A percentile compares a stretch with the other conserved stretches of the same genome.
phyloP scores from a whole-genome alignment of 2,113 vertebrate genomes.

The Bungarus multicinctus region DNA sequence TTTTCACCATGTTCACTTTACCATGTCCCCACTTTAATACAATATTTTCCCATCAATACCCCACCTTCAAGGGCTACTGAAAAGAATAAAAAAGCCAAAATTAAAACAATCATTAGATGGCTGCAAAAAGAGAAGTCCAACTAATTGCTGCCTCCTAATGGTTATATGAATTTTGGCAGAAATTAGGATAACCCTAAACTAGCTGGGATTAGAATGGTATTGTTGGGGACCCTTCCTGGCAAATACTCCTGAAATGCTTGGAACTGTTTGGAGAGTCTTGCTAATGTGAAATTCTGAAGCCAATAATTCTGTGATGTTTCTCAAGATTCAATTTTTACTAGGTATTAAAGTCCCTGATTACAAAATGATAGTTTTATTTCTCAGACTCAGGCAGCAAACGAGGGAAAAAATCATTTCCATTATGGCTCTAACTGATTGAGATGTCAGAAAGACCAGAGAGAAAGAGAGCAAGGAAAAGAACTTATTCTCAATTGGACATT shows the following conservation, averaged over 20 bases:
- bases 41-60: background rate
- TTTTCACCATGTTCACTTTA: background rate
- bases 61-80: background rate
- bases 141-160: background rate
- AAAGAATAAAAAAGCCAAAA: background rate
- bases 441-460: constrained; percentile 45
- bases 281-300: background rate
- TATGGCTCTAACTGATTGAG: constrained; percentile 30
- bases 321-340: background rate
- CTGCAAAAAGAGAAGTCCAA: background rate
- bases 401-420: constrained; percentile 8
- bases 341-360: constrained; percentile 27
- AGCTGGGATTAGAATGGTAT: background rate
- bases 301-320: background rate
- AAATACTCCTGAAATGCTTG: background rate
- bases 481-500: constrained; percentile 18
- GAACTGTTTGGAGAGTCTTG: background rate
- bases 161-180: background rate
- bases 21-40: too few species aligned
- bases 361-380: constrained; percentile 32
- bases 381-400: constrained; percentile 20
- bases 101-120: background rate
- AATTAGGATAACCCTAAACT: background rate
- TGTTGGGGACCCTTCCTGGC: background rate
- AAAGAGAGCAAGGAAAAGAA: background rate